Evolutionary conservation across 2,113 vertebrate species (phyloP).

Genomic region (Grantiella picta): DNA sequence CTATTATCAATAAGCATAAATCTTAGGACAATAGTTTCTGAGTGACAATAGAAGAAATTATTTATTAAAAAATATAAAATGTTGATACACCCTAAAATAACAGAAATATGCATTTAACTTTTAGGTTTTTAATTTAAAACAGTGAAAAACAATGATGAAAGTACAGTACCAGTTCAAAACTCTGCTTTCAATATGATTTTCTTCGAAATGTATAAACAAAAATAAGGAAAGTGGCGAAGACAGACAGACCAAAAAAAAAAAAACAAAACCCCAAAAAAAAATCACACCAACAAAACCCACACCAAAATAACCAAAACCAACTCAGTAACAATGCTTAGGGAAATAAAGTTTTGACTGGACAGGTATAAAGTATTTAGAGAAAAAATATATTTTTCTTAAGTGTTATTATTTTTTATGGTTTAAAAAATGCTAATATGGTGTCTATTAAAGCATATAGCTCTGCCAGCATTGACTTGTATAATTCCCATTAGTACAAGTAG

Average conservation of each 20-base stretch:
- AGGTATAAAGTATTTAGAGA: not conserved
- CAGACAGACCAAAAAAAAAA: not conserved
- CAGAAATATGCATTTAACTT: not conserved
- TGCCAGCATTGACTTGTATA: not conserved
- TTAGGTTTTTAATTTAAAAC: not conserved
- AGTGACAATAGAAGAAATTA: not conserved
- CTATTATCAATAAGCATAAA: not conserved
- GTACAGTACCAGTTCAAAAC: not conserved
- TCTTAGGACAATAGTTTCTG: not conserved
- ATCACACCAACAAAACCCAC: too few relatives aligned
- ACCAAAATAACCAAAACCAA: accelerated
- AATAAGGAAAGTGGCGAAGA: not conserved
- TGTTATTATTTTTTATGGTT: not conserved
- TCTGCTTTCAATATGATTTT: not conserved
- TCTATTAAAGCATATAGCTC: not conserved
- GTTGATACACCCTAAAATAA: not conserved
- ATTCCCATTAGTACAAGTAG: not conserved
- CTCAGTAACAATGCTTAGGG: accelerated
- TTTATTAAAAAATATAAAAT: not conserved
- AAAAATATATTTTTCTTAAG: not conserved
- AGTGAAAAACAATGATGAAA: not conserved
- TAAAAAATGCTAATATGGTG: not conserved
- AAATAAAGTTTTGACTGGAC: not conserved
- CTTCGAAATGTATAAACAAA: not conserved
- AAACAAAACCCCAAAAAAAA: not conserved